phyloP scores from a whole-genome alignment of 2,888 invertebrate genomes.

The Empis stercorea region DNA sequence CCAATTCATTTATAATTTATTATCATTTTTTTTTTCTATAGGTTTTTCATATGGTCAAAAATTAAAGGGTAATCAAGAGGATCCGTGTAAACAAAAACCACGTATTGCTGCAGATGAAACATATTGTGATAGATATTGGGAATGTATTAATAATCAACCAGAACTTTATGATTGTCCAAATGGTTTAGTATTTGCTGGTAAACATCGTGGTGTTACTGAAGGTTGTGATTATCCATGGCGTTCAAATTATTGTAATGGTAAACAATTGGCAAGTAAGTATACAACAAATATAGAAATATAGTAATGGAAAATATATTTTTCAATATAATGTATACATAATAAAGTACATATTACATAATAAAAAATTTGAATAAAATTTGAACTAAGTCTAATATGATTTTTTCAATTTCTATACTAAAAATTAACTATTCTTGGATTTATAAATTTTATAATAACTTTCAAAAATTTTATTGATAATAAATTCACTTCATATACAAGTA shows the following conservation, averaged over 20 bases:
- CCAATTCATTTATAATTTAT: too few relatives aligned
- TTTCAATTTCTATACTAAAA: too few relatives aligned
- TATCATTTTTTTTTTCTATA: constrained; percentile 1
- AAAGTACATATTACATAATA: too few relatives aligned
- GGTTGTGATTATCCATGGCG: constrained; percentile 86
- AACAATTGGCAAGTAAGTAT: constrained; percentile 59
- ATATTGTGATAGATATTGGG: constrained; percentile 70
- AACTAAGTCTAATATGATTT: too few relatives aligned
- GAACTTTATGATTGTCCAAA: constrained; percentile 83
- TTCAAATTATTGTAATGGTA: constrained; percentile 72
- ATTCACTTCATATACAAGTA: too few relatives aligned
- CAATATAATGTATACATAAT: too few relatives aligned
- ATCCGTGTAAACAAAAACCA: constrained; percentile 70
- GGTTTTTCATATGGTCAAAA: constrained; percentile 15
- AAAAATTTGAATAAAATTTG: too few relatives aligned
- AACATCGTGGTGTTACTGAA: constrained; percentile 75
- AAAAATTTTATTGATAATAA: too few relatives aligned
- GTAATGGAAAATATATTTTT: too few relatives aligned
- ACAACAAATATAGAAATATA: too few relatives aligned
- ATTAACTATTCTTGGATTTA: too few relatives aligned
- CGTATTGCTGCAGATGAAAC: constrained; percentile 64
- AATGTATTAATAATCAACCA: constrained; percentile 71
- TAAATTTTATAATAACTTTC: too few relatives aligned
- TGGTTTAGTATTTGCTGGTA: constrained; percentile 79
- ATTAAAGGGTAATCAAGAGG: constrained; percentile 41